phyloP scores from a whole-genome alignment of 2,888 invertebrate species.

The Phyllotreta striolata region DNA sequence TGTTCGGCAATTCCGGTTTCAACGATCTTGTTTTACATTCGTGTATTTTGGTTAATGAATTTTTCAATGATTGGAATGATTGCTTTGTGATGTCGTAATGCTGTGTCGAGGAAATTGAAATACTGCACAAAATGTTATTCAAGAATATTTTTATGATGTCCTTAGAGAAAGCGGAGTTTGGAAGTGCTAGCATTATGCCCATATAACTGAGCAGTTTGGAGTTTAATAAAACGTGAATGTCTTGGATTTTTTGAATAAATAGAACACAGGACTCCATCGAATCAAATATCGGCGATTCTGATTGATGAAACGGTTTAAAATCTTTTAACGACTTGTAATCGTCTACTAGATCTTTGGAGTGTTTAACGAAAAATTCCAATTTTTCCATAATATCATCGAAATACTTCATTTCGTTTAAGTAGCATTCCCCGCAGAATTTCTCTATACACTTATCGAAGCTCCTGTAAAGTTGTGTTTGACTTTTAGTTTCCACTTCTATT shows the following conservation, averaged over 20 bases:
- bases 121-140: slow-evolving; percentile 32
- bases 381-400: slow-evolving; percentile 14
- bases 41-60: slow-evolving; percentile 34
- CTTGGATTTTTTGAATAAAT: slow-evolving; percentile 33
- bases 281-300: slow-evolving; percentile 7
- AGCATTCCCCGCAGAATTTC: slow-evolving; percentile 29
- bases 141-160: slow-evolving; percentile 28
- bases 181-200: slow-evolving; percentile 37
- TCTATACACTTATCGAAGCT: slow-evolving; percentile 15
- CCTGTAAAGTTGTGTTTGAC: slow-evolving; percentile 14
- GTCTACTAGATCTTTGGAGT: slow-evolving; percentile 35
- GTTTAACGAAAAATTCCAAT: slow-evolving; percentile 27
- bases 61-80: slow-evolving; percentile 43
- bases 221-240: slow-evolving; percentile 42
- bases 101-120: slow-evolving; percentile 29
- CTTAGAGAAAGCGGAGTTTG: slow-evolving; percentile 3
- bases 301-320: slow-evolving; percentile 28
- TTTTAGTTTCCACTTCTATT: slow-evolving; percentile 33
- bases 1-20: slow-evolving; percentile 35
- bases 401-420: not conserved
- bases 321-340: slow-evolving; percentile 40
- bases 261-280: slow-evolving; percentile 27
- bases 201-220: slow-evolving; percentile 48
- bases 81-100: slow-evolving; percentile 34
- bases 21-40: slow-evolving; percentile 31